Base-by-base conservation (phyloP, 2,888 invertebrate genomes). In the Resseliella maxima region DNA sequence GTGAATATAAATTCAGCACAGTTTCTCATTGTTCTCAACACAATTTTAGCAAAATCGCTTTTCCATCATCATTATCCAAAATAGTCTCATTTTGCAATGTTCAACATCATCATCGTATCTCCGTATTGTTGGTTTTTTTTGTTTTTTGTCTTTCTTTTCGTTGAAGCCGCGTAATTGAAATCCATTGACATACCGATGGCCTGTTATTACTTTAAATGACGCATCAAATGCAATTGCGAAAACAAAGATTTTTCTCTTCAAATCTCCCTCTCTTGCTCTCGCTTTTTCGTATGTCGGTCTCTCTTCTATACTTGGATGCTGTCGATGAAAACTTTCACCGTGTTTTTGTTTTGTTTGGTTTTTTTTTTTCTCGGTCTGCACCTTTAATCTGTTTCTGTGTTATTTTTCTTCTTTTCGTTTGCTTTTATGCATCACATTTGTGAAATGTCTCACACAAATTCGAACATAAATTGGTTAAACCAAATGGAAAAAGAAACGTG, bases 171-270 rank as follows among this genome's bases (percentile, higher is more conserved):
- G 5, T 59, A 72, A 72, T 72, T 72, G 72, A 72, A 72, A 72
- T 72, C 72, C 31, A 35, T 72, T 31, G 72, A 72, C 21, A 72
- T 27, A 18, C 24, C 59, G 59, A 59, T 72, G 72, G 72, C 31
- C 72, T 72, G n/a, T 72, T 31, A 72, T 72, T 72, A 72, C 15
- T 21, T 72, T 72, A 31, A 72, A 72, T 72, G 72, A 72, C 72
- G 72, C 72, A 72, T 72, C 72, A 72, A 72, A 72, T 72, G 72
- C 35, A 35, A 72, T 72, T 27, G 21, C 31, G 31, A 72, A 31
- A 72, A 72, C 31, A 72, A 72, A 72, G 72, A 35, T 72, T 59
- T n/a, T n/a, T 45, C 8, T n/a, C n/a, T n/a, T n/a, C n/a, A n/a
- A n/a, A n/a, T n/a, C n/a, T n/a, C n/a, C n/a, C n/a, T n/a, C n/a